These are phyloP conservation scores for Apaloderma vittatum DNA, from an alignment of 2,113 vertebrate genomes.

Conservation along the genomic window DNA sequence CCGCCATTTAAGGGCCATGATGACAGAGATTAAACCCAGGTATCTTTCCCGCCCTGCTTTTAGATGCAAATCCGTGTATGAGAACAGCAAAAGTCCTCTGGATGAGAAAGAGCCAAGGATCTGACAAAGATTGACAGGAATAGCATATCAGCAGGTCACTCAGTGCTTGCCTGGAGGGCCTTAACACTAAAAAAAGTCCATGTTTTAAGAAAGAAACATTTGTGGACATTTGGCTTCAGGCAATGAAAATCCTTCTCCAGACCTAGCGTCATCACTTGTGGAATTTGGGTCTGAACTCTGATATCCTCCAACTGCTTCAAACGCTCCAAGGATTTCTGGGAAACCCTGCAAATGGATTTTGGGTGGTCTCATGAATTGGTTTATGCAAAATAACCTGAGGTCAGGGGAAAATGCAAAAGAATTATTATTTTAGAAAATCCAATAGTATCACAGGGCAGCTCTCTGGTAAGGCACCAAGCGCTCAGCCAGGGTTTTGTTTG, in stretches of 20 bases:
- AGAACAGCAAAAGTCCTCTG: not conserved
- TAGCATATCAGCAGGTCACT: not conserved
- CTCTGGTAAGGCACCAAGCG: rapidly evolving
- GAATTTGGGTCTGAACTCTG: not conserved
- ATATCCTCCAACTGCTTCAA: not conserved
- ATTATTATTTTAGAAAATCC: not conserved
- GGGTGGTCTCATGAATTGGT: not conserved
- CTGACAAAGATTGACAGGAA: not conserved
- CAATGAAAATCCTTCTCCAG: slow-evolving; percentile 15
- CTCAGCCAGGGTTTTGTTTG: not conserved
- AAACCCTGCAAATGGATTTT: not conserved
- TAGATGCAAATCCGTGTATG: not conserved
- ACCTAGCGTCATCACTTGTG: not conserved
- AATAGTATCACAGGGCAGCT: rapidly evolving
- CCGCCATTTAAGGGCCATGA: not conserved
- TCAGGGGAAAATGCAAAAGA: not conserved
- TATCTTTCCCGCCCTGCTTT: not conserved
- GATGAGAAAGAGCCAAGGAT: not conserved
- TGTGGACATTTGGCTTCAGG: not conserved
- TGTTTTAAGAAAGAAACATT: not conserved
- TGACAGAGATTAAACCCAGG: not conserved
- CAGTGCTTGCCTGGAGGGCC: not conserved
- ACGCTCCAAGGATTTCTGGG: not conserved
- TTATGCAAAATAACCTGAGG: not conserved
- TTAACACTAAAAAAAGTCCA: not conserved